These are phyloP conservation scores for Poeciliopsis presidionis DNA, from an alignment of 2,797 vertebrate species.

Conservation along the genomic window DNA sequence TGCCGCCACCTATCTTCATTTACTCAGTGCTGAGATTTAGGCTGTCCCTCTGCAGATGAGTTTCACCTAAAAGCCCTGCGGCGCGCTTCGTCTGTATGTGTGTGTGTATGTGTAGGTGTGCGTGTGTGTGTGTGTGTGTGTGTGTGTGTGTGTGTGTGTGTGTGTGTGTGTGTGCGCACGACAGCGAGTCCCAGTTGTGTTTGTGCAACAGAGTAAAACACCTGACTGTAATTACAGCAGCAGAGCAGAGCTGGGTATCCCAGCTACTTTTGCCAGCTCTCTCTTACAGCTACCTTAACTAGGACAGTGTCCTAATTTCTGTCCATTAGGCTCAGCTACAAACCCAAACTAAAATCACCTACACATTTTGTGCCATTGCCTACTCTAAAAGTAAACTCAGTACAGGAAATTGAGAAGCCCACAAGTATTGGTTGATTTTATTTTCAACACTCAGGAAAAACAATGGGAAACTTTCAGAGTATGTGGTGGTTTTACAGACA, in stretches of 20 bases:
- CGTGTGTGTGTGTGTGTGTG: conserved; percentile 29
- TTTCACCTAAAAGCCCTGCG: conserved; percentile 50
- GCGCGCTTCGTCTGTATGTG: conserved; percentile 20
- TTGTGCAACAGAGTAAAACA: conserved; percentile 47
- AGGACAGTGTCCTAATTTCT: neutral
- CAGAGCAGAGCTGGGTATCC: conserved; percentile 22
- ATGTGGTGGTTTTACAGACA: neutral
- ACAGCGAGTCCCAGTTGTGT: conserved; percentile 31
- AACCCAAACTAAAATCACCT: neutral
- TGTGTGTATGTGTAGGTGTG: conserved; percentile 6
- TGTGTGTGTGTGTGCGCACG: conserved; percentile 23
- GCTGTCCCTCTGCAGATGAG: conserved; percentile 41
- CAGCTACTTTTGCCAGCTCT: conserved; percentile 28
- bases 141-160: conserved; percentile 26
- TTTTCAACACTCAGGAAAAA: neutral
- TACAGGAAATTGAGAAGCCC: conserved; percentile 21
- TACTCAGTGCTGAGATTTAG: conserved; percentile 37
- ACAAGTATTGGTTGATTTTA: conserved; percentile 11
- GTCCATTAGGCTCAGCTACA: conserved; percentile 7
- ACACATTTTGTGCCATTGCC: neutral
- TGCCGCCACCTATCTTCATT: conserved; percentile 32
- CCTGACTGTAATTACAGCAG: conserved; percentile 69
- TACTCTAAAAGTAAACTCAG: neutral
- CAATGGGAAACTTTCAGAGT: neutral
- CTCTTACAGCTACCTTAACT: neutral